Base-by-base conservation (phyloP, 2,113 vertebrate species). In the Larimichthys polyactis region DNA sequence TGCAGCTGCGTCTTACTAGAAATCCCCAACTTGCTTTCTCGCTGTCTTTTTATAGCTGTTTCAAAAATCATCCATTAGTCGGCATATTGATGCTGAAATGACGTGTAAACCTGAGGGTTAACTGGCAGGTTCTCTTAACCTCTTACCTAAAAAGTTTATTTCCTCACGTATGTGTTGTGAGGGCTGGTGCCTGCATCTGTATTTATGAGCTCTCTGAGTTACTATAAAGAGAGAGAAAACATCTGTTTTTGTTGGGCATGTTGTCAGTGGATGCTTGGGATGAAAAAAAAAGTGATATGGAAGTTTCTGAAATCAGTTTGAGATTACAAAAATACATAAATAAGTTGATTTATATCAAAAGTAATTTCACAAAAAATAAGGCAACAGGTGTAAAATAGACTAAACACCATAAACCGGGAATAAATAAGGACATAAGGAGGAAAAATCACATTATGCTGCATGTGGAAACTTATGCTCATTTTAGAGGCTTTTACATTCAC, bases 181-280 rank as follows among this genome's bases (percentile, higher is more conserved):
- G 65, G 65, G 60, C 76, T 76, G 60, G 20, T 71, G 82, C 15
- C 12, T 81, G 32, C 87, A n/a, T 91, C 82, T 87, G 88, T 87
- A 79, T 92, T 92, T 88, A 89, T 87, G 91, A 91, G 89, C 78
- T 82, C 75, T 76, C 22, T 75, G 79, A 87, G 77, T 73, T 75
- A 60, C 81, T 78, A 55, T 73, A 57, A 76, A 69, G 70, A 62
- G 59, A 54, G 40, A 57, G 60, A 72, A 70, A 84, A 91, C 90
- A 92, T 91, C 84, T 94, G 92, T 79, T 86, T 79, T 79, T 85
- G 79, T 91, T 90, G 83, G 78, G 69, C 78, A 87, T 71, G 67
- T 69, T 75, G 84, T 84, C 86, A 11, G 68, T 59, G 63, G 27
- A 49, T 63, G 75, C 44, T 14, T 54, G 74, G 77, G 65, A 68